A percentile compares a stretch with the other conserved stretches of the same genome.
phyloP scores from a whole-genome alignment of 2,888 invertebrate genomes.

The Mesochorus sp. region DNA sequence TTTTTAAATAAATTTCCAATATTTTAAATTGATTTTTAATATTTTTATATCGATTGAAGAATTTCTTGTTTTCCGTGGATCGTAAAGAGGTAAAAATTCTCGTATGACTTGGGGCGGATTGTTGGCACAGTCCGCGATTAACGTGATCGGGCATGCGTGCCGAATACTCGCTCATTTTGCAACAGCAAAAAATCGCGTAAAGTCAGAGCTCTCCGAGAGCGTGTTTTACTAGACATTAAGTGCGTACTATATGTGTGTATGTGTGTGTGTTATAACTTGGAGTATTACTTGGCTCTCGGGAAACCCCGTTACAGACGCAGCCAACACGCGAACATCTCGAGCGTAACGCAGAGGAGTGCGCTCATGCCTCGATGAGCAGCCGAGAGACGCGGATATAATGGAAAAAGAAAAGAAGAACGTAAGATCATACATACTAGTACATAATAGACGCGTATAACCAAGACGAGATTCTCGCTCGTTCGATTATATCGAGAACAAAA shows the following conservation, averaged over 20 bases:
- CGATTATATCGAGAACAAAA: slow-evolving; percentile 32
- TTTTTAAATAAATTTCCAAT: background rate
- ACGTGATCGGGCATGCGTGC: slow-evolving; percentile 72
- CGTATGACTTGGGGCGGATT: slow-evolving; percentile 1
- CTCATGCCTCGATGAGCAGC: slow-evolving; percentile 43
- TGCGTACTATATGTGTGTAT: background rate
- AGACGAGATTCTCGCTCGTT: slow-evolving; percentile 40
- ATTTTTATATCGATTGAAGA: too few species aligned
- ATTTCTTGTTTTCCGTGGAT: background rate
- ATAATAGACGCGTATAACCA: slow-evolving; percentile 13
- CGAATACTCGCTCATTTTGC: slow-evolving; percentile 74
- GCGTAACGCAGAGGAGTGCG: slow-evolving; percentile 45
- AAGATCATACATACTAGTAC: slow-evolving; percentile 15
- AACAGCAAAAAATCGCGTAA: slow-evolving; percentile 16
- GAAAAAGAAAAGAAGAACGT: background rate
- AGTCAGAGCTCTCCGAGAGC: slow-evolving; percentile 21
- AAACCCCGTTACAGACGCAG: slow-evolving; percentile 46
- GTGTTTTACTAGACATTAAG: slow-evolving; percentile 35
- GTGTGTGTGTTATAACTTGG: slow-evolving; percentile 22
- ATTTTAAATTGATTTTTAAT: background rate
- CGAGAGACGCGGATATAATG: background rate
- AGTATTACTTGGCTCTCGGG: slow-evolving; percentile 26
- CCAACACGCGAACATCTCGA: slow-evolving; percentile 53
- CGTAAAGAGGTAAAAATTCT: background rate
- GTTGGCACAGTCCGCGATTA: slow-evolving; percentile 72